Evolutionary conservation across 2,113 vertebrate genomes (phyloP), one percentile per base, ranked within the genome.

Genomic region (Polyodon spathula): DNA sequence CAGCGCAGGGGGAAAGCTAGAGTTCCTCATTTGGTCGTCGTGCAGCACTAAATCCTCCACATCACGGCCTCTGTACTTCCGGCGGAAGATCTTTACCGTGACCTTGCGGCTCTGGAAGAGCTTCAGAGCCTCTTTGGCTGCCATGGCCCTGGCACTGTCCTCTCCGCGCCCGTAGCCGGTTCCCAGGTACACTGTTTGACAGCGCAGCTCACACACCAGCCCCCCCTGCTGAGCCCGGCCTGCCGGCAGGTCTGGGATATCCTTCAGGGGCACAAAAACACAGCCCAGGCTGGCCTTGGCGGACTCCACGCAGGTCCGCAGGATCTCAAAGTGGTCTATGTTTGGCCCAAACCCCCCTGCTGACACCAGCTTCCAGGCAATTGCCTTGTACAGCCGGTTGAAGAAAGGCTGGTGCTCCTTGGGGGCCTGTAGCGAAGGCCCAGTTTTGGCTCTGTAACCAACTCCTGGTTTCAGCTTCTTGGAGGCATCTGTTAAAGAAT

Each of bases 331-430:
- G 5, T 97, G 93, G 75, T 97, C 93, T 71, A 97, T 74, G 12
- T 71, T 96, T 40, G 92, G 90, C 12, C 92, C 93, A 57, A 96
- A 95, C 53, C 95, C 96, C 37, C 95, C 94, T 0, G 90, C 94
- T 6, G 94, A 93, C 56, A 98, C 96, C 71, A 97, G 69, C 73
- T 97, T 98, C 96, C 96, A 98, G 0, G 94, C 94, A 66, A 98
- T 92, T 0, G 93, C 88, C 78, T 98, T 98, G 80, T 97, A 98
- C 1, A 98, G 88, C 74, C 93, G 92, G 68, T 97, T 98, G 75
- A 97, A 97, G 78, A 97, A 97, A 56, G 94, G 87, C 0, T 97
- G 96, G 60, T 93, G 92, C 65, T 95, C 88, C 17, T 91, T 90
- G 0, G 92, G 79, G 1, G 85, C 84, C 64, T 83, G 81, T 0